Base-by-base conservation (phyloP, 2,888 invertebrate species). In the Pristionchus arcanus region DNA sequence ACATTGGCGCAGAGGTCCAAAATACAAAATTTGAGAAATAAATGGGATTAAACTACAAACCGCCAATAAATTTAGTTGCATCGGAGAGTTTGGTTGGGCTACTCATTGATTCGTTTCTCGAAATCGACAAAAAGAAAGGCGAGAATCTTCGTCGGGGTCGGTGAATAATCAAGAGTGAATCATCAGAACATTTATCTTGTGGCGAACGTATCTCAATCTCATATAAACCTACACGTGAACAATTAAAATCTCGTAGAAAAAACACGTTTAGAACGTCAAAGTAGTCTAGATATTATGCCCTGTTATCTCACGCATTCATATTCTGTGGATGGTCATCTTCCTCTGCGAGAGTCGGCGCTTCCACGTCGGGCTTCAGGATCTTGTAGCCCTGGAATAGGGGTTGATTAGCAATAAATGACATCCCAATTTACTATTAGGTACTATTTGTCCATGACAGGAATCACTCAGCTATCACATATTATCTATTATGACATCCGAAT, bases 1-100 rank as follows among this genome's bases (percentile, higher is more conserved):
- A 93, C 93, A 91, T 92, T 93, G 28, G 92, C 90, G 81, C 93
- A 93, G 16, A 93, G 90, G 37, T 93, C 74, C 37, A 37, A 74
- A 21, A 1, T 37, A 42, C 2, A 34, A 5, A 19, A 34, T 49
- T 49, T 11, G 42, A 9, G 2, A 34, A 71, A 15, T 19, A 13
- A 19, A 68, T 15, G 71, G 16, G 15, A 71, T 7, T 0, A 34
- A 31, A 5, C 21, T 16, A 25, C 74, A 9, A 34, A 74, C 74
- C 74, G 31, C 34, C 37, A 21, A 74, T 74, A 37, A 74, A 74
- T 74, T 74, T 74, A 21, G 74, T 37, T 37, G 74, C 74, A 74
- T 74, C 74, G 16, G 74, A 37, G 37, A 74, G 34, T 34, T 74
- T 74, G 21, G 31, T 34, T 37, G 74, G 68, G 31, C 68, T 34